Evolutionary conservation across 2,113 vertebrate genomes (phyloP).

Genomic region (Melanostigma gelatinosum): DNA sequence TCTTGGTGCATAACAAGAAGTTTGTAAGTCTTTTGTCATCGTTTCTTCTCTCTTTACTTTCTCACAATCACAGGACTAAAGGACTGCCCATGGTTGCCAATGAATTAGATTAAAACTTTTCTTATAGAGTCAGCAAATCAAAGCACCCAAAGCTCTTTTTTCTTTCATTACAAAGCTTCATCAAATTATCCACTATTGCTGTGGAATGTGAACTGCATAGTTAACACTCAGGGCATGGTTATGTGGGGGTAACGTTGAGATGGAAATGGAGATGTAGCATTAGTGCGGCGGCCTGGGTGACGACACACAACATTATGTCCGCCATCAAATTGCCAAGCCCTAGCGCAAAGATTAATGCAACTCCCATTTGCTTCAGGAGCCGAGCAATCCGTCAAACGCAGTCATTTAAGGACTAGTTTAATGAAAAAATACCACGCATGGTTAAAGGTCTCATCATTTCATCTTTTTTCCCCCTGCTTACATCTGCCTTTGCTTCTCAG

Average conservation of each 20-base stretch:
- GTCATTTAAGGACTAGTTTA: conserved; percentile 64
- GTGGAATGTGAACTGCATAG: conserved; percentile 27
- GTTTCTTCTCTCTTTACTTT: background rate
- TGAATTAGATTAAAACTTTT: conserved; percentile 46
- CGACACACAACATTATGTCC: conserved; percentile 70
- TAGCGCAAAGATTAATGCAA: conserved; percentile 73
- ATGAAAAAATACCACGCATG: conserved; percentile 72
- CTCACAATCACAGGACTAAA: conserved; percentile 1
- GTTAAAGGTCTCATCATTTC: conserved; percentile 64
- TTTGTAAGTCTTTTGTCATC: conserved; percentile 88
- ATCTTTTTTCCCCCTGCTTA: background rate
- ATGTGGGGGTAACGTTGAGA: conserved; percentile 6
- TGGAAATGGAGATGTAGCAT: conserved; percentile 28
- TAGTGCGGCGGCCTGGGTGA: conserved; percentile 3
- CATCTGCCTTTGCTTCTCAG: conserved; percentile 71
- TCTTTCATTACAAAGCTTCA: conserved; percentile 37
- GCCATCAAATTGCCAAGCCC: conserved; percentile 47
- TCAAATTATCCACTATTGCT: conserved; percentile 58
- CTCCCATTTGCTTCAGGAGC: conserved; percentile 46
- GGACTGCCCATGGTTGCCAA: background rate
- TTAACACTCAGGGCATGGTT: conserved; percentile 33
- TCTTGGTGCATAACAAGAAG: conserved; percentile 95
- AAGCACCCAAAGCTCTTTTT: conserved; percentile 34
- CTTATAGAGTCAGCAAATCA: conserved; percentile 54
- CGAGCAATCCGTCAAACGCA: conserved; percentile 71